These are phyloP conservation scores for Steromphala cineraria DNA, from an alignment of 2,888 invertebrate species.

Conservation along the genomic window DNA sequence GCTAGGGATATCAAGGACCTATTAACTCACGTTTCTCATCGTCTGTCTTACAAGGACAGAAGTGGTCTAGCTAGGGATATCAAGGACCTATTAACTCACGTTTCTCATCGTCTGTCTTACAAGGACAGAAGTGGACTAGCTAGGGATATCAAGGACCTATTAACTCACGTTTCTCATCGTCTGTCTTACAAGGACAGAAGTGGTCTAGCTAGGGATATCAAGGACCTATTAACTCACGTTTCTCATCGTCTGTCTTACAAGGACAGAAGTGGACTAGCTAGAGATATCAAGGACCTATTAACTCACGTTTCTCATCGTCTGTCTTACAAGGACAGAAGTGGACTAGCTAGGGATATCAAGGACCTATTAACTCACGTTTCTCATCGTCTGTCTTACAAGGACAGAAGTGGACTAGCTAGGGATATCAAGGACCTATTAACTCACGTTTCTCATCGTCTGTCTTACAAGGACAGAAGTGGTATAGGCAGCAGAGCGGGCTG, in stretches of 20 bases:
- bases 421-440: not conserved
- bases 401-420: conserved; percentile 31
- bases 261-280: too few species aligned
- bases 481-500: conserved; percentile 52
- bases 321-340: too few species aligned
- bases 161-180: not conserved
- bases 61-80: too few species aligned
- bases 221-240: not conserved
- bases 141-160: not conserved
- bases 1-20: too few species aligned
- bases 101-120: too few species aligned
- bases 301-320: not conserved
- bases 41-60: too few species aligned
- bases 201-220: too few species aligned
- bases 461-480: conserved; percentile 42
- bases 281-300: not conserved
- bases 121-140: too few species aligned
- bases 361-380: not conserved
- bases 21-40: not conserved
- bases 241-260: too few species aligned
- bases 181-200: too few species aligned
- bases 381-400: conserved; percentile 28
- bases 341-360: too few species aligned
- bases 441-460: conserved; percentile 5
- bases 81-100: not conserved